Evolutionary conservation across 2,797 vertebrate genomes (phyloP), one percentile per base, ranked within the genome.

Genomic region (Varecia variegata): DNA sequence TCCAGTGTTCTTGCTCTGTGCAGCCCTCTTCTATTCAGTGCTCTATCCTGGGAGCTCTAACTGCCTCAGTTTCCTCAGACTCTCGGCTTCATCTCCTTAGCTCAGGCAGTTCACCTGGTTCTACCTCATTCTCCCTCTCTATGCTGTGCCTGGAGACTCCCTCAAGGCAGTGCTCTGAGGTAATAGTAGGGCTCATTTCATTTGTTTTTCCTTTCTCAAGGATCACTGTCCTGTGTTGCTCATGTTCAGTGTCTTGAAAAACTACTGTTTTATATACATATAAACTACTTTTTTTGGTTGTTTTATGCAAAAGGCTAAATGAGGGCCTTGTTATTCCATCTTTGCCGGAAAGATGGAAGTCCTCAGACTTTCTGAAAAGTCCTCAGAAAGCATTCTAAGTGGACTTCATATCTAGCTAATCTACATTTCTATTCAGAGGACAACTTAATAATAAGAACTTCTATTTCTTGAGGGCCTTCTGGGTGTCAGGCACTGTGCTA

Each of bases 271-370:
- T 81, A 85, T 79, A 52, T 60, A 56, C n/a, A n/a, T n/a, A n/a
- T n/a, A n/a, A n/a, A n/a, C 3, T 58, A 50, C 43, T 17, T 68
- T 76, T n/a, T 58, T 2, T 60, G 5, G 3, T 60, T 73, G 12
- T 58, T 95, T 95, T n/a, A 45, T 10, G 54, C 12, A 60, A 35
- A 70, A 50, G 30, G 30, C 4, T 71, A 88, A 93, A 81, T 67
- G n/a, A 83, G 52, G 45, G 32, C 9, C 35, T 54, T 92, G 25
- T 47, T 88, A 87, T 4, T 56, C 20, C 7, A 81, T 77, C 62
- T 71, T 96, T 94, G 73, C 68, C 68, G 30, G 50, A 86, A 82
- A n/a, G n/a, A n/a, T n/a, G n/a, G n/a, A n/a, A n/a, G n/a, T n/a
- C n/a, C n/a, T n/a, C n/a, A n/a, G n/a, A n/a, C n/a, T n/a, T n/a